Evolutionary conservation across 2,888 invertebrate genomes (phyloP).

Genomic region (Hyposoter didymator): DNA sequence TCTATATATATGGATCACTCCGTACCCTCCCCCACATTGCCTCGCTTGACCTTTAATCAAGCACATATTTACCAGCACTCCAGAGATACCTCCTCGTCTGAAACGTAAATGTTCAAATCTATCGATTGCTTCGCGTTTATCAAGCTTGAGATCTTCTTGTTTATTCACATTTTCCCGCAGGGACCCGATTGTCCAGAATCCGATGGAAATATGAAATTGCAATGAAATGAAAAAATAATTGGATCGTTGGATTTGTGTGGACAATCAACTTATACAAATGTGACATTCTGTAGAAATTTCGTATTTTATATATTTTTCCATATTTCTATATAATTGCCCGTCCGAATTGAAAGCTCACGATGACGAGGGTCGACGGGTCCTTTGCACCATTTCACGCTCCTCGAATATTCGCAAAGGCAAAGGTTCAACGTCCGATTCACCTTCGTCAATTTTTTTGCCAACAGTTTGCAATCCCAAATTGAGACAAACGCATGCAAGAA

Average conservation of each 20-base stretch:
- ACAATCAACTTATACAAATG: background rate
- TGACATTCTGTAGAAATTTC: background rate
- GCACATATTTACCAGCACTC: conserved; percentile 19
- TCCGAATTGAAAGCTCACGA: background rate
- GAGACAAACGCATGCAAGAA: background rate
- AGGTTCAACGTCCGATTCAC: background rate
- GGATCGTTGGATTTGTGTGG: background rate
- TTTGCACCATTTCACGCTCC: conserved; percentile 29
- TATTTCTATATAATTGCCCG: background rate
- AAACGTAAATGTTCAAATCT: background rate
- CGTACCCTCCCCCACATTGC: background rate
- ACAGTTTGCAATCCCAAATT: background rate
- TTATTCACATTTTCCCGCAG: background rate
- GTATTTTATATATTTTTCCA: background rate
- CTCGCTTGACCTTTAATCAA: conserved; percentile 39
- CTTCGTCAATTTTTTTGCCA: background rate
- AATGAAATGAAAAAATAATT: conserved; percentile 13
- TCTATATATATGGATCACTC: background rate
- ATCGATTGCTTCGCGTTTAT: background rate
- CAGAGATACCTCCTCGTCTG: background rate
- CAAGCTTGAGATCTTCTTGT: background rate
- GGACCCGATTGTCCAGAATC: background rate
- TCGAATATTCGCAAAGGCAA: conserved; percentile 4
- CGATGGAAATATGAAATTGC: background rate
- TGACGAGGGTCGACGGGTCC: conserved; percentile 50